Conservation (phyloP, 2,888 invertebrate species). For the Actias luna region DNA sequence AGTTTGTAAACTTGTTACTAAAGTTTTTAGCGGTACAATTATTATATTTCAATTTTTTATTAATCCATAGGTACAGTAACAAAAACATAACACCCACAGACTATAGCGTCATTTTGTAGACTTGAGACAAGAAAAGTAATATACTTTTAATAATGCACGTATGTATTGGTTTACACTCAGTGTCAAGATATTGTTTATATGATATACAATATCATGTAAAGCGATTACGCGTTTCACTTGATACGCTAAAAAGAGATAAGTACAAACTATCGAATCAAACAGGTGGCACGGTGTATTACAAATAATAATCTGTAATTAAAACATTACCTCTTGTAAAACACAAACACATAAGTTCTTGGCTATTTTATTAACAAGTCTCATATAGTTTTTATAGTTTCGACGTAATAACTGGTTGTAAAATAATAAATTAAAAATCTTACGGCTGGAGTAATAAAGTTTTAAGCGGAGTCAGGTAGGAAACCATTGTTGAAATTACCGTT, state of each 20-base stretch:
- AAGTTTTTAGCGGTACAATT: too few species aligned
- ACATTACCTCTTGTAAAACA: background rate
- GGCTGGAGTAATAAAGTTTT: constrained; percentile 34
- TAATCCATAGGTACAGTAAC: too few species aligned
- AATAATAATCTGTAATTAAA: background rate
- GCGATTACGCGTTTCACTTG: background rate
- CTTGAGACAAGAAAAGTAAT: too few species aligned
- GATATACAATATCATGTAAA: background rate
- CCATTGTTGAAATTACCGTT: constrained; percentile 54
- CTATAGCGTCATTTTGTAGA: too few species aligned
- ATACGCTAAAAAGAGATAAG: background rate
- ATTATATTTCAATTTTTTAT: too few species aligned
- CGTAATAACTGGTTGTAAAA: constrained; percentile 12
- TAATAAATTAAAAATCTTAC: constrained; percentile 23
- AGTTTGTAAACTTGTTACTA: too few species aligned
- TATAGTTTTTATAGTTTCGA: background rate
- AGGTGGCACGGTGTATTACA: background rate
- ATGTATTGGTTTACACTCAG: too few species aligned
- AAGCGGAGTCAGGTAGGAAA: constrained; percentile 53
- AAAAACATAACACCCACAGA: too few species aligned
- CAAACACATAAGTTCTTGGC: background rate
- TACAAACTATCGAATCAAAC: background rate
- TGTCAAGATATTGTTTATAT: too few species aligned
- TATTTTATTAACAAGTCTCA: background rate
- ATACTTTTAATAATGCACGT: too few species aligned